A percentile compares a stretch with the other conserved stretches of the same genome.
Evolutionary conservation across 1,140 invertebrate species (phyloP).

Genomic region (Polyergus mexicanus): DNA sequence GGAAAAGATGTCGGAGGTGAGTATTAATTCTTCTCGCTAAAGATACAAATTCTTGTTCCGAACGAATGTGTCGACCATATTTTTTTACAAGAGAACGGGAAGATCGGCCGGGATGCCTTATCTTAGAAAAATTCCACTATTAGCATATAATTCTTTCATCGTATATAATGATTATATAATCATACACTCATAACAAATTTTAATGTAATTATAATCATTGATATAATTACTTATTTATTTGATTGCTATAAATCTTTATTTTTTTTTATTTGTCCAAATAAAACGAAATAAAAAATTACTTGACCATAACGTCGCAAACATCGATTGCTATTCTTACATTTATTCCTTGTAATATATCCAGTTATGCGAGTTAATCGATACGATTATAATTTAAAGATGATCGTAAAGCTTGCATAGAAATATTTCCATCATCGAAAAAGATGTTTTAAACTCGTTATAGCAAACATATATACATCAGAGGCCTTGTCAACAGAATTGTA

Average conservation of each 20-base stretch:
- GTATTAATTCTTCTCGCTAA: background rate
- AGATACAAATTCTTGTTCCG: background rate
- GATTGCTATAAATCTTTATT: background rate
- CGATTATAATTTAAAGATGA: conserved; percentile 2
- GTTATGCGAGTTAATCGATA: background rate
- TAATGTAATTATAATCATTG: background rate
- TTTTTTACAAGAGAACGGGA: background rate
- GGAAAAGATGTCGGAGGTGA: conserved; percentile 32
- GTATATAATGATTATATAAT: background rate
- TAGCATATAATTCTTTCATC: background rate
- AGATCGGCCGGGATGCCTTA: background rate
- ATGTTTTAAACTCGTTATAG: background rate
- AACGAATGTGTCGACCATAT: background rate
- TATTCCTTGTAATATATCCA: background rate
- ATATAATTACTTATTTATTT: background rate
- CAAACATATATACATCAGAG: background rate
- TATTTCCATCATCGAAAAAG: background rate
- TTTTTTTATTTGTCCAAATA: background rate
- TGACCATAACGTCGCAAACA: background rate
- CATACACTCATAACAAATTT: background rate
- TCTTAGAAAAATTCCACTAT: background rate
- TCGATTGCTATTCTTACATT: background rate
- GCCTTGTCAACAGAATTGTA: background rate
- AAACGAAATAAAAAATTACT: background rate
- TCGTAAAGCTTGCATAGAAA: background rate